Evolutionary conservation across 2,797 vertebrate genomes (phyloP).

Genomic region (Champsocephalus esox): DNA sequence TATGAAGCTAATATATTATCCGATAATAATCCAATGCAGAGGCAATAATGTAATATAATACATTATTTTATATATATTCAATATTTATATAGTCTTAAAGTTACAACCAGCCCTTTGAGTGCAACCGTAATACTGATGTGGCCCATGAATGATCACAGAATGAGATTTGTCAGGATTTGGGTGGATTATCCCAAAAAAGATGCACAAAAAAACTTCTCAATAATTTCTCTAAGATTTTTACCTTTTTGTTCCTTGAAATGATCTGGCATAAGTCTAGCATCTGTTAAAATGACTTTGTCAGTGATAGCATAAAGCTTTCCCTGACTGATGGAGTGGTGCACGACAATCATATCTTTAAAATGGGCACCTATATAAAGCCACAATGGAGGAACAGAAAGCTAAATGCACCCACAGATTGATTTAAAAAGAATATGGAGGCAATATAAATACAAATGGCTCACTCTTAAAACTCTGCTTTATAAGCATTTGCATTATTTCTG

Average conservation of each 20-base stretch:
- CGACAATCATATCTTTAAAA: background rate
- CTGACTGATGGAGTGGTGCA: background rate
- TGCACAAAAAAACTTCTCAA: too few species aligned
- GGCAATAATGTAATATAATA: too few species aligned
- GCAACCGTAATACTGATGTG: too few species aligned
- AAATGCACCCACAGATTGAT: background rate
- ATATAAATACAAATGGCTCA: background rate
- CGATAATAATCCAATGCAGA: too few species aligned
- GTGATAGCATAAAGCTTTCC: background rate
- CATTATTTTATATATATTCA: too few species aligned
- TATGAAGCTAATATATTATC: too few species aligned
- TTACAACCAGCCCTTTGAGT: too few species aligned
- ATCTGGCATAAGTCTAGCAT: background rate
- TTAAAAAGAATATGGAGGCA: background rate
- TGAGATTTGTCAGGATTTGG: background rate
- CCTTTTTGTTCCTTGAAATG: background rate
- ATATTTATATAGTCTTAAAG: too few species aligned
- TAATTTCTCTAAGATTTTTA: background rate
- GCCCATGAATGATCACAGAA: background rate
- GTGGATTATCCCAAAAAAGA: too few species aligned
- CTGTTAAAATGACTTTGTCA: too few species aligned
- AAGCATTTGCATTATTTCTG: conserved; percentile 15
- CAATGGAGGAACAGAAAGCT: background rate
- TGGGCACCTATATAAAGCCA: background rate
- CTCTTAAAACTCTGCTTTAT: background rate